Evolutionary conservation across 2,113 vertebrate genomes (phyloP).

Genomic region (Apaloderma vittatum): DNA sequence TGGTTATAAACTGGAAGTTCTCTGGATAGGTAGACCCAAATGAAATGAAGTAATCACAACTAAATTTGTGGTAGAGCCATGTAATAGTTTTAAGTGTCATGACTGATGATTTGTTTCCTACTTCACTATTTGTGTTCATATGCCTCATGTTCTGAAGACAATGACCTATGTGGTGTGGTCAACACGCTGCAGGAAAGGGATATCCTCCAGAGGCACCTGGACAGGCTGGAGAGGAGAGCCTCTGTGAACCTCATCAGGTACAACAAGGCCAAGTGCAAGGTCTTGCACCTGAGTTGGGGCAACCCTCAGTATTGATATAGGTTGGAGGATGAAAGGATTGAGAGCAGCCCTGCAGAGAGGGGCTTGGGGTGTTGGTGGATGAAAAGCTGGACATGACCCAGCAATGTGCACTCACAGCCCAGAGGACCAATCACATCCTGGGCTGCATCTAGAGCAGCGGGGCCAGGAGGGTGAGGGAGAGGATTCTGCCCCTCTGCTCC

Average conservation of each 20-base stretch:
- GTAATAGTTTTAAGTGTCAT: not conserved
- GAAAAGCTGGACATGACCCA: not conserved
- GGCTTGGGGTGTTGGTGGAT: too few relatives aligned
- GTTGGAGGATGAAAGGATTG: not conserved
- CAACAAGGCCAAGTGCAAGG: too few relatives aligned
- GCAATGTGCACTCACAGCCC: not conserved
- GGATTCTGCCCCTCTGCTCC: not conserved
- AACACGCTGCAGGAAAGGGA: accelerated
- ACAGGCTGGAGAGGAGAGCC: accelerated
- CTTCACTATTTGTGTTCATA: not conserved
- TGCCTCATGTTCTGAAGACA: not conserved
- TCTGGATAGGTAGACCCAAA: not conserved
- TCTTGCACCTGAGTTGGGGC: accelerated
- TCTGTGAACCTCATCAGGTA: not conserved
- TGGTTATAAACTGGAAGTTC: not conserved
- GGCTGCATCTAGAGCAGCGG: not conserved
- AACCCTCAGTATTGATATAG: not conserved
- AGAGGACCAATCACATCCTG: not conserved
- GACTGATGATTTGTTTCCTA: not conserved
- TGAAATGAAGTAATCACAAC: not conserved
- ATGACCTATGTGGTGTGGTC: accelerated
- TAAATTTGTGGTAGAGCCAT: not conserved
- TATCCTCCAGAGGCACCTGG: not conserved
- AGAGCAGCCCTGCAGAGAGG: not conserved
- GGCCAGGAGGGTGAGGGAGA: not conserved